Evolutionary conservation across 2,797 vertebrate genomes (phyloP), one percentile per base, ranked within the genome.

Genomic region (Psittacula derbiana): DNA sequence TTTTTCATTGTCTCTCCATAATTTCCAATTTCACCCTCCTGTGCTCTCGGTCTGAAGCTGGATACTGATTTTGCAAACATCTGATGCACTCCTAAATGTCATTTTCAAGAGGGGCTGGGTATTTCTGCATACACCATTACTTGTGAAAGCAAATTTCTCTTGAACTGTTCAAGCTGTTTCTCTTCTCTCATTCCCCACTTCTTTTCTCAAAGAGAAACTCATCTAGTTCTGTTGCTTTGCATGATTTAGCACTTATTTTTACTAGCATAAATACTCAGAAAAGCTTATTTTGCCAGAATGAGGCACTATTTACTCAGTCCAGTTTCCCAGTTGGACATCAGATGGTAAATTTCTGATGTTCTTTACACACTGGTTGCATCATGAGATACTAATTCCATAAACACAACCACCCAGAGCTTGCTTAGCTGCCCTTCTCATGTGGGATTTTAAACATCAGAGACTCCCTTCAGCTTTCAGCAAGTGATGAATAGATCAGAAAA

Each of bases 21-120:
- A 80, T 87, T 90, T 94, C 72, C 44, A 57, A 31, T 95, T 91
- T 92, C 71, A 80, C 57, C 79, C 64, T 82, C 46, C 80, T n/a
- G 38, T 72, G 75, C 75, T 89, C 84, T 69, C 5, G 0, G 18
- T 40, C 84, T 88, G 65, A 73, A 53, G 57, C 14, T 91, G 84
- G 67, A 16, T 92, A 83, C 72, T 91, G 89, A 87, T 87, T 91
- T 86, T 80, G 28, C 41, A 76, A 89, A 43, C 57, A 53, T 43
- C 57, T 67, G n/a, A 73, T 50, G 41, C 11, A 4, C 33, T 67
- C 33, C 44, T 38, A 57, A 72, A 16, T 66, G 15, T 65, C 38
- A 16, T 83, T 93, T 83, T 31, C n/a, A n/a, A 69, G 79, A 67
- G 16, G 57, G 53, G n/a, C 21, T 36, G 33, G 73, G 47, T 36